Percentiles rank a stretch among this genome's conserved stretches.
Evolutionary conservation across 2,797 vertebrate species (phyloP).

Genomic region (Huso huso): DNA sequence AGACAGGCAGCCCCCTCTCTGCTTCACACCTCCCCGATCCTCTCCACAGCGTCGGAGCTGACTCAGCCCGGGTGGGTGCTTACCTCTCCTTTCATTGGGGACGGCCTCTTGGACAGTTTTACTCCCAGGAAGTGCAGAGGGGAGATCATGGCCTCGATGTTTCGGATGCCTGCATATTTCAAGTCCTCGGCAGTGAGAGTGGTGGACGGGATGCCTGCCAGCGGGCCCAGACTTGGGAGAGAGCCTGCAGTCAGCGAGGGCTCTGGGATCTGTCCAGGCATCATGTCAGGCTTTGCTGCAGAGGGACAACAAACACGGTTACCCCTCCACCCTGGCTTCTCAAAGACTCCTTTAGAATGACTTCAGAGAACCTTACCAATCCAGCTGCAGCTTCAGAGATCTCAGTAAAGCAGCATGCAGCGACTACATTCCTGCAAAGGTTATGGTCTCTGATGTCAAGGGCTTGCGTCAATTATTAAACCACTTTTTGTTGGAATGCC

Average conservation of each 20-base stretch:
- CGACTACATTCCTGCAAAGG: too few relatives aligned
- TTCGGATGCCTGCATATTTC: constrained; percentile 81
- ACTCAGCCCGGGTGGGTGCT: constrained; percentile 14
- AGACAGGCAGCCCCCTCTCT: too few relatives aligned
- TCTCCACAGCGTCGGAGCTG: background rate
- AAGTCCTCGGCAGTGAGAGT: constrained; percentile 77
- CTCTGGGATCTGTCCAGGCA: constrained; percentile 96
- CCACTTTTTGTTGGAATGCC: too few relatives aligned
- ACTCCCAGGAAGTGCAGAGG: constrained; percentile 85
- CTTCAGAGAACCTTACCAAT: too few relatives aligned
- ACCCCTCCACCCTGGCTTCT: too few relatives aligned
- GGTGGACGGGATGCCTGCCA: constrained; percentile 77
- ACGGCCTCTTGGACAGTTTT: constrained; percentile 77
- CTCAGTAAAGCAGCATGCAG: too few relatives aligned
- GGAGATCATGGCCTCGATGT: constrained; percentile 81
- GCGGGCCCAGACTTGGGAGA: constrained; percentile 75
- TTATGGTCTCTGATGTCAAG: too few relatives aligned
- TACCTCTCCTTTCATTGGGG: constrained; percentile 87
- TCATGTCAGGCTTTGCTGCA: constrained; percentile 73
- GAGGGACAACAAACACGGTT: background rate
- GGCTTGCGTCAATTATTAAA: too few relatives aligned
- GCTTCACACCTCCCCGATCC: background rate
- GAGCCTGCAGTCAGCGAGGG: constrained; percentile 84
- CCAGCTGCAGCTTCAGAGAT: too few relatives aligned
- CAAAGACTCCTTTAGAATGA: too few relatives aligned